These are phyloP conservation scores for Haemorhous mexicanus DNA, from an alignment of 2,113 vertebrate genomes.

Conservation along the genomic window DNA sequence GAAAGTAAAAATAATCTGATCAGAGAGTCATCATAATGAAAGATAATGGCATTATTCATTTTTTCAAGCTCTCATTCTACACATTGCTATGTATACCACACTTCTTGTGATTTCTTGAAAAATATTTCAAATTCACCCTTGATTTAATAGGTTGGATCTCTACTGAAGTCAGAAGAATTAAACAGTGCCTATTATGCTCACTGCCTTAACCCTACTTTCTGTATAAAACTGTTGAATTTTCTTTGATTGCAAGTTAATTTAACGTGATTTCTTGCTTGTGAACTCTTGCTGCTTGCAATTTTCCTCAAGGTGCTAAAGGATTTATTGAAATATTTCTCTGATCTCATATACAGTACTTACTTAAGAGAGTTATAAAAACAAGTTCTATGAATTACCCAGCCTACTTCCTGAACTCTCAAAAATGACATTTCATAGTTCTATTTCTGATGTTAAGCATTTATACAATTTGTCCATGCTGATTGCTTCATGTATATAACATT, in stretches of 20 bases:
- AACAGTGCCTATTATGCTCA: not conserved
- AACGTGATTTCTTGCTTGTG: not conserved
- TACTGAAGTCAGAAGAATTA: not conserved
- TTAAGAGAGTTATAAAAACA: not conserved
- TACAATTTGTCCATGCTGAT: not conserved
- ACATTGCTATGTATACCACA: not conserved
- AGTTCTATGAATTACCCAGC: not conserved
- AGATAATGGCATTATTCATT: not conserved
- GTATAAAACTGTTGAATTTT: not conserved
- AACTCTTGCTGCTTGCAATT: not conserved
- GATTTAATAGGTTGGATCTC: not conserved
- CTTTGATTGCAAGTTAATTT: not conserved
- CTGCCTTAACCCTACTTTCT: not conserved
- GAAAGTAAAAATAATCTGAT: not conserved
- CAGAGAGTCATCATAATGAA: not conserved
- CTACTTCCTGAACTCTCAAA: not conserved
- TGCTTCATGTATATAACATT: not conserved
- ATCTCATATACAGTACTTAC: not conserved
- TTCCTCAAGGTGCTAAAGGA: constrained; percentile 1
- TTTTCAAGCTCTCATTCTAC: not conserved
- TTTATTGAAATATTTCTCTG: constrained; percentile 19
- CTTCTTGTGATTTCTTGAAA: not conserved
- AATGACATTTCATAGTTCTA: not conserved
- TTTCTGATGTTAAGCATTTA: not conserved
- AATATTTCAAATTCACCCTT: not conserved